A percentile compares a stretch with the other conserved stretches of the same genome.
Conservation (phyloP, 2,797 vertebrate species). For the Coendou prehensilis region DNA sequence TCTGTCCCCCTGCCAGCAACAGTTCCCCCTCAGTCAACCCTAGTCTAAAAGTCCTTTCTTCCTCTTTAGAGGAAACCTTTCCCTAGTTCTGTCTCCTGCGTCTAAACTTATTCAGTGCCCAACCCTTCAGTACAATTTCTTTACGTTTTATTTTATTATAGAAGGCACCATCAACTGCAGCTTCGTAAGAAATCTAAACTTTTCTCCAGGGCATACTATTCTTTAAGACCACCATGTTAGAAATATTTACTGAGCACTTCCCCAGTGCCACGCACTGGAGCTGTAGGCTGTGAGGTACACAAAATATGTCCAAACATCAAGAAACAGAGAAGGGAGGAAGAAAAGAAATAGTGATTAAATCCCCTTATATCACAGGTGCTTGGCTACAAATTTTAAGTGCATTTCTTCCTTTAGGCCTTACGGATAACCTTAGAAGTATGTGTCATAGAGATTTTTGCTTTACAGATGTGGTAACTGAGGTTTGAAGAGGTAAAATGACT, state of each 20-base stretch:
- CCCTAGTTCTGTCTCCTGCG: background rate
- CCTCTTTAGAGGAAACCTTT: background rate
- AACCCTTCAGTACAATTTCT: background rate
- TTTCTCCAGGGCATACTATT: background rate
- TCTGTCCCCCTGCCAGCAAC: background rate
- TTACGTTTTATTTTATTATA: conserved; percentile 35
- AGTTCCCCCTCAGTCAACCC: conserved; percentile 20
- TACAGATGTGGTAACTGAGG: conserved; percentile 38
- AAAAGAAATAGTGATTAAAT: background rate
- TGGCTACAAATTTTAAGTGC: background rate
- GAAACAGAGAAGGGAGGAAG: background rate
- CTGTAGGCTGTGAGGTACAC: background rate
- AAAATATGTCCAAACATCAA: background rate
- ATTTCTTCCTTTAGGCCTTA: conserved; percentile 11
- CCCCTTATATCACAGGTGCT: background rate
- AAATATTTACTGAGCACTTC: conserved; percentile 29
- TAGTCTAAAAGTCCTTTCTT: background rate
- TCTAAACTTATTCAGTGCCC: background rate
- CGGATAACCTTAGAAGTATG: background rate
- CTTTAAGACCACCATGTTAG: background rate
- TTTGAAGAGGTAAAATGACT: conserved; percentile 41
- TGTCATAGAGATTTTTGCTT: background rate
- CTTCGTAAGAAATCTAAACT: conserved; percentile 7
- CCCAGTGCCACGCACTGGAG: background rate
- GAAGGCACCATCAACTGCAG: background rate